These are phyloP conservation scores for Pachyrhynchus sulphureomaculatus DNA, from an alignment of 1,140 invertebrate genomes.

Conservation along the genomic window DNA sequence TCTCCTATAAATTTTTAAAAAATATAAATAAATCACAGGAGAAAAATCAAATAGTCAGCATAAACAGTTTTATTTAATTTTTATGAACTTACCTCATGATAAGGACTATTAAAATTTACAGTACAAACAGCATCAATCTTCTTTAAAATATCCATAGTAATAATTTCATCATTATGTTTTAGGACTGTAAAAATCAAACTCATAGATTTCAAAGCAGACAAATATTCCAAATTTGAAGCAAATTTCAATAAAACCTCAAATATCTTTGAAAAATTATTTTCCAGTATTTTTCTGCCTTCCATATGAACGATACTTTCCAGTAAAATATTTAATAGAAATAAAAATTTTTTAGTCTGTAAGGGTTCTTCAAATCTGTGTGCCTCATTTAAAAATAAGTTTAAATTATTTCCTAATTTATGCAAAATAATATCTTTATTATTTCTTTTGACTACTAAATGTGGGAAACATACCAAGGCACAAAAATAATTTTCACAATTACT, in stretches of 20 bases:
- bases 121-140: slow-evolving; percentile 58
- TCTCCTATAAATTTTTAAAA: no score
- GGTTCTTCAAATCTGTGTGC: slow-evolving; percentile 19
- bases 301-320: slow-evolving; percentile 62
- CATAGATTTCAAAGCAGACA: slow-evolving; percentile 45
- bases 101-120: slow-evolving; percentile 63
- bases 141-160: slow-evolving; percentile 53
- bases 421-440: slow-evolving; percentile 26
- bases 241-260: slow-evolving; percentile 34
- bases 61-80: no score
- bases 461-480: slow-evolving; percentile 60
- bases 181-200: slow-evolving; percentile 54
- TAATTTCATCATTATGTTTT: slow-evolving; percentile 52
- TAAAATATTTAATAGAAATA: slow-evolving; percentile 57
- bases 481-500: slow-evolving; percentile 51
- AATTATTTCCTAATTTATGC: slow-evolving; percentile 45
- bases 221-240: slow-evolving; percentile 14
- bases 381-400: slow-evolving; percentile 29
- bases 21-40: no score
- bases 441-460: slow-evolving; percentile 56
- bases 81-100: slow-evolving; percentile 61
- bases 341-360: slow-evolving; percentile 43
- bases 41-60: no score
- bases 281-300: slow-evolving; percentile 43
- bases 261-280: slow-evolving; percentile 25